Evolutionary conservation across 2,797 vertebrate genomes (phyloP).

Genomic region (Sebastolobus alascanus): DNA sequence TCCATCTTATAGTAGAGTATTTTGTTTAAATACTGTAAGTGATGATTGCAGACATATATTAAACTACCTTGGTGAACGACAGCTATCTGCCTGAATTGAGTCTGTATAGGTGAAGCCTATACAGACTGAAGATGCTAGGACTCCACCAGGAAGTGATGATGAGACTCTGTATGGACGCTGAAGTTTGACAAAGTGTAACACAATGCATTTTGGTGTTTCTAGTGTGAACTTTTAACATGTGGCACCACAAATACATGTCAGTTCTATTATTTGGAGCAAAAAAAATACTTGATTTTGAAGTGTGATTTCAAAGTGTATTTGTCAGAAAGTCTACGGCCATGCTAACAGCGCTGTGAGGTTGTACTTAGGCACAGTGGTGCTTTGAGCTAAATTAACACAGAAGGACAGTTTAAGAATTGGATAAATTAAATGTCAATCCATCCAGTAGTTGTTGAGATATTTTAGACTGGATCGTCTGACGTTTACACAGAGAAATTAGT

Average conservation of each 20-base stretch:
- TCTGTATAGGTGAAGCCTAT: neutral
- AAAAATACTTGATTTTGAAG: neutral
- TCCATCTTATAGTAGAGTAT: neutral
- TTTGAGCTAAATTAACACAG: neutral
- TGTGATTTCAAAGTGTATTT: neutral
- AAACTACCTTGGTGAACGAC: neutral
- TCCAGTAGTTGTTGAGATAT: neutral
- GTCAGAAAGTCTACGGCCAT: neutral
- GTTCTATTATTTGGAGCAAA: neutral
- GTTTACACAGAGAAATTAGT: conserved; percentile 12
- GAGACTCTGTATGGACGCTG: neutral
- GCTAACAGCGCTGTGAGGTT: neutral
- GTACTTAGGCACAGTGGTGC: neutral
- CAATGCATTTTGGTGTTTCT: neutral
- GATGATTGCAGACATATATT: neutral
- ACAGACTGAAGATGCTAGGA: neutral
- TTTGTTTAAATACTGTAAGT: neutral
- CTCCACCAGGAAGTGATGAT: neutral
- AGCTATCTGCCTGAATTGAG: neutral
- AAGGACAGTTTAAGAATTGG: neutral
- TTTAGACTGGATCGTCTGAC: neutral
- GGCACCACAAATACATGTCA: conserved; percentile 1
- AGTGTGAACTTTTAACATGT: neutral
- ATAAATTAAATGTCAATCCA: neutral
- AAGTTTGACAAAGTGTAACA: neutral